Base-by-base conservation (phyloP, 1,140 invertebrate genomes). In the Drosophila pruinosa region DNA sequence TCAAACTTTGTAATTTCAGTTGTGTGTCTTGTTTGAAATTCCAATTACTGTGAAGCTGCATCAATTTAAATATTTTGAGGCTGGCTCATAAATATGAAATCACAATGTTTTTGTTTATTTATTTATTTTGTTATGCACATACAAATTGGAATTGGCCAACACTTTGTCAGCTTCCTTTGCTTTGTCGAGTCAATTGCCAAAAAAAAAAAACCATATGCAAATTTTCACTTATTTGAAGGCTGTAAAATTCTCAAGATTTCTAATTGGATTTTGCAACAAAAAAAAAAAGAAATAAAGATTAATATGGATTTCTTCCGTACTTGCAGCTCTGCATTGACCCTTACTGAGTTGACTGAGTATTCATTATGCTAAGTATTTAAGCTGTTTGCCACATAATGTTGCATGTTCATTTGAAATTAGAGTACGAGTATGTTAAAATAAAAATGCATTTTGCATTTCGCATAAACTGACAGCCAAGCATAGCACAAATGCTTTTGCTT, bases 11-110 rank as follows among this genome's bases (percentile, higher is more conserved):
- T 72, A 85, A 72, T 72, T 79, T 67, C 38, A 45, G 54, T 72
- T 52, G 63, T 62, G 54, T 34, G 43, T 57, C 47, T 45, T 69
- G 26, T 63, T 48, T 39, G 59, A 39, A 50, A 57, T 56, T 64
- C 24, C 68, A 71, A 71, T 71, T 71, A 64, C 34, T 4, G 45
- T 24, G 34, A 7, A 43, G 6, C 69, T 77, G 38, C 78, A 63
- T 77, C 52, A 48, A 81, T 77, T 65, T 78, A 56, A 65, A 78
- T 83, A 78, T 72, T 73, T 69, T 52, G 39, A 54, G 36, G 43
- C 41, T 12, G 19, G 17, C 38, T 69, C 79, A 82, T 82, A 82
- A 82, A 76, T 83, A 83, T 65, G 50, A 63, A 85, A 76, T 36
- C 67, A 69, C 58, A 63, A 41, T 52, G 26, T 39, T 64, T 75